Evolutionary conservation across 2,113 vertebrate genomes (phyloP).

Genomic region (Coracopsis vasa): DNA sequence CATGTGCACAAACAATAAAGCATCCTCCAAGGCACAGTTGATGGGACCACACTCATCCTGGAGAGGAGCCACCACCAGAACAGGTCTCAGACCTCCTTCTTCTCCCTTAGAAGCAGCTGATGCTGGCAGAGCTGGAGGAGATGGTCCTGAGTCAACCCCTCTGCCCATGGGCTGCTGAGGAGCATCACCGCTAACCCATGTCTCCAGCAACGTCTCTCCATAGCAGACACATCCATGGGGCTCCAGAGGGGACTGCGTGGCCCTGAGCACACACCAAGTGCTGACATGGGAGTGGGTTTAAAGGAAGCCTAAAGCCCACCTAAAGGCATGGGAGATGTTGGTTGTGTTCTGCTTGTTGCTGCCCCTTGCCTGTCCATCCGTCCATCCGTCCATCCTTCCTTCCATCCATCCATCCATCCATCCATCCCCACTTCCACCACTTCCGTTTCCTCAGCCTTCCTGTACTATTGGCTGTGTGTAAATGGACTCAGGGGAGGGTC

Average conservation of each 20-base stretch:
- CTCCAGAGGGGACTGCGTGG: background rate
- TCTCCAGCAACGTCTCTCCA: background rate
- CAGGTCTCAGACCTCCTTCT: background rate
- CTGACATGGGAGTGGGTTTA: fast-evolving
- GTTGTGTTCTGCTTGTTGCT: background rate
- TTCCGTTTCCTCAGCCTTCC: conserved; percentile 7
- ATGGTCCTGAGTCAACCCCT: background rate
- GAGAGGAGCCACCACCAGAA: background rate
- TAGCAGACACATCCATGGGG: background rate
- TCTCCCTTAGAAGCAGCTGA: background rate
- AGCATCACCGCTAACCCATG: background rate
- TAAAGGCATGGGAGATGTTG: background rate
- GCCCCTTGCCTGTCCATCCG: background rate
- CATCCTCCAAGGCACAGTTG: background rate
- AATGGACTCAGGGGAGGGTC: conserved; percentile 60
- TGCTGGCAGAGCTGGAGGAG: background rate
- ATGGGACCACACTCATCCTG: background rate
- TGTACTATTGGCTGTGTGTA: background rate
- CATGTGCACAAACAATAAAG: background rate
- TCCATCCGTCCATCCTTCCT: background rate
- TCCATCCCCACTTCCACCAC: background rate
- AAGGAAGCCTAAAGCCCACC: background rate
- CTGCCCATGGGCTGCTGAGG: background rate
- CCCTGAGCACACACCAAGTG: background rate
- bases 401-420: too few species aligned